Percentiles rank a stretch among this genome's conserved stretches.
These are phyloP conservation scores for Chrysolina americana DNA, from an alignment of 2,888 invertebrate genomes.

Conservation along the genomic window DNA sequence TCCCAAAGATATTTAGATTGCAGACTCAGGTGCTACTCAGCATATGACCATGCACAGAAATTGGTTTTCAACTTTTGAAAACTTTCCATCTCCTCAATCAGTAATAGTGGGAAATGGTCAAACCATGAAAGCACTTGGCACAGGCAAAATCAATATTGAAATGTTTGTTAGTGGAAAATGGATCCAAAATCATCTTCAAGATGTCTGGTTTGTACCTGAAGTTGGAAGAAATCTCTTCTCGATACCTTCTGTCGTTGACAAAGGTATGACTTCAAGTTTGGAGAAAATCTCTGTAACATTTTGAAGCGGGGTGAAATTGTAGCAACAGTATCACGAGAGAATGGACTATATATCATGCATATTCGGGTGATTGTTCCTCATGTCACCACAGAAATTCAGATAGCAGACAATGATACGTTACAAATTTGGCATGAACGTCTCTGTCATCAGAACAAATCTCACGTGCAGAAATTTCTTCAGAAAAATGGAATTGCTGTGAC, in stretches of 20 bases:
- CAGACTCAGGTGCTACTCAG: conserved; percentile 29
- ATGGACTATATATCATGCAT: conserved; percentile 4
- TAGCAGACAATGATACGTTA: not conserved
- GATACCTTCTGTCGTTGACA: conserved; percentile 8
- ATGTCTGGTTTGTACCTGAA: conserved; percentile 26
- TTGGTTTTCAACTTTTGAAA: conserved; percentile 19
- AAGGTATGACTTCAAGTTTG: conserved; percentile 22
- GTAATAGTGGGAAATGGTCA: conserved; percentile 25
- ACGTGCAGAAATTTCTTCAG: not conserved
- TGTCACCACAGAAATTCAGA: not conserved
- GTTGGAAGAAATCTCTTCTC: conserved; percentile 25
- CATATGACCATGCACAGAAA: conserved; percentile 21
- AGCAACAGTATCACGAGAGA: not conserved
- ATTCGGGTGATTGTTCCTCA: conserved; percentile 11
- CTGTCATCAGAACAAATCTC: conserved; percentile 16
- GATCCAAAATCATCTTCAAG: conserved; percentile 15
- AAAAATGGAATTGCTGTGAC: too few species aligned
- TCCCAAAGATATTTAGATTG: conserved; percentile 24
- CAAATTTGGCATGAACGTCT: conserved; percentile 28
- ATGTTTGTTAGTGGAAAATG: conserved; percentile 27
- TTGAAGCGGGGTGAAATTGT: not conserved
- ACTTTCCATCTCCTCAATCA: not conserved
- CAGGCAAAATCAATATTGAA: conserved; percentile 23
- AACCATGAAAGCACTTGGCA: conserved; percentile 23
- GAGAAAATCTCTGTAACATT: conserved; percentile 1